A percentile compares a stretch with the other conserved stretches of the same genome.
These are phyloP conservation scores for Hemicentrotus pulcherrimus DNA, from an alignment of 35 echinoderm and acorn worm species.

Conservation along the genomic window DNA sequence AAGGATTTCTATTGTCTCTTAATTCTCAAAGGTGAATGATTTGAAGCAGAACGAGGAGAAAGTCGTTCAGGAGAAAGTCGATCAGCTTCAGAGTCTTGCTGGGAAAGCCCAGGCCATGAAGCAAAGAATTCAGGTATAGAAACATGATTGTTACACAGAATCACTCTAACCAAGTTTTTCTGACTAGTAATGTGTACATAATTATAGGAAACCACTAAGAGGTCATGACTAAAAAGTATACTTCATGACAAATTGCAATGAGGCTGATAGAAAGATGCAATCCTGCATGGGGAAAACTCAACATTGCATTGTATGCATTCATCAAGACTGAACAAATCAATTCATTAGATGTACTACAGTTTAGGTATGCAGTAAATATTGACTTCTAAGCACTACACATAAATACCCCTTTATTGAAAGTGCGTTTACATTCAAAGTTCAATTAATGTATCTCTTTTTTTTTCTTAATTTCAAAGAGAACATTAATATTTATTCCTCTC, in stretches of 20 bases:
- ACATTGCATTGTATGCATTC: too few species aligned
- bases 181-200: not conserved
- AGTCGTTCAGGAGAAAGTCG: conserved; percentile 86
- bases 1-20: not conserved
- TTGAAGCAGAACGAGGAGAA: conserved; percentile 80
- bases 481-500: not conserved
- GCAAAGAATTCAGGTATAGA: conserved; percentile 58
- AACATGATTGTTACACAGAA: not conserved
- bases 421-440: too few species aligned
- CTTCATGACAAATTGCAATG: too few species aligned
- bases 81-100: conserved; percentile 84
- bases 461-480: not conserved
- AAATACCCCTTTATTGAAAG: too few species aligned
- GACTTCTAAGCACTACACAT: too few species aligned
- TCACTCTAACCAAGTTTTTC: not conserved
- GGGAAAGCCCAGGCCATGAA: conserved; percentile 77
- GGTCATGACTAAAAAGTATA: too few species aligned
- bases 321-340: too few species aligned
- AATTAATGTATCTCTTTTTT: not conserved
- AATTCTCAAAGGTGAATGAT: conserved; percentile 56
- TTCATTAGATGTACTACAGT: too few species aligned
- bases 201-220: too few species aligned
- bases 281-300: too few species aligned
- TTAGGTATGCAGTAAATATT: too few species aligned
- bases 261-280: too few species aligned